Percentiles rank a stretch among this genome's conserved stretches.
Evolutionary conservation across 2,113 vertebrate species (phyloP).

Genomic region (Phoxinus phoxinus): DNA sequence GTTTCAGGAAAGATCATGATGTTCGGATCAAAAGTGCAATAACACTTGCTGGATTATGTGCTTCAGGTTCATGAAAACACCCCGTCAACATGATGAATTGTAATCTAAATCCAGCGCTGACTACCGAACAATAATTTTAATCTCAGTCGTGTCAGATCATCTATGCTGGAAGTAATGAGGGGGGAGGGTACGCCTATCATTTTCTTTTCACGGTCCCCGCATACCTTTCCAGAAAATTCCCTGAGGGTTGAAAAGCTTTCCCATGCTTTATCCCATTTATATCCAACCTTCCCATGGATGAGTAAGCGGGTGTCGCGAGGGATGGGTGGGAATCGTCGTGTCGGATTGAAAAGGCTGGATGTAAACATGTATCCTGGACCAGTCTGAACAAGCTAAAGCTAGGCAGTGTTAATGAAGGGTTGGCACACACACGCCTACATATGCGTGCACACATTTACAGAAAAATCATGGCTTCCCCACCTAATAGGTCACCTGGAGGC

Average conservation of each 20-base stretch:
- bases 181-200: not conserved
- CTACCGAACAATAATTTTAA: not conserved
- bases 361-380: slow-evolving; percentile 75
- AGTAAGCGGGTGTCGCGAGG: slow-evolving; percentile 58
- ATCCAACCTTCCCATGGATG: slow-evolving; percentile 55
- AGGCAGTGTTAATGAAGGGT: slow-evolving; percentile 61
- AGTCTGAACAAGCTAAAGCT: slow-evolving; percentile 72
- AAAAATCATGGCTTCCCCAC: slow-evolving; percentile 25
- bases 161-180: not conserved
- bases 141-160: slow-evolving; percentile 7
- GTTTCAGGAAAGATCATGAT: not conserved
- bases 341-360: slow-evolving; percentile 69
- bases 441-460: slow-evolving; percentile 40
- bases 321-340: slow-evolving; percentile 69
- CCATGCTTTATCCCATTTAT: slow-evolving; percentile 52
- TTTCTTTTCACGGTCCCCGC: slow-evolving; percentile 32
- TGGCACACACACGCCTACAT: slow-evolving; percentile 54
- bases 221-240: slow-evolving; percentile 44
- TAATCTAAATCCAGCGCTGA: not conserved
- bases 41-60: not conserved
- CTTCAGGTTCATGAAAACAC: not conserved
- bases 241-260: slow-evolving; percentile 62
- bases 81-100: slow-evolving; percentile 18
- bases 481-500: not conserved
- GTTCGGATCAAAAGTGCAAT: not conserved